These are phyloP conservation scores for Pseudotriccus pelzelni DNA, from an alignment of 2,797 vertebrate species.

Conservation along the genomic window DNA sequence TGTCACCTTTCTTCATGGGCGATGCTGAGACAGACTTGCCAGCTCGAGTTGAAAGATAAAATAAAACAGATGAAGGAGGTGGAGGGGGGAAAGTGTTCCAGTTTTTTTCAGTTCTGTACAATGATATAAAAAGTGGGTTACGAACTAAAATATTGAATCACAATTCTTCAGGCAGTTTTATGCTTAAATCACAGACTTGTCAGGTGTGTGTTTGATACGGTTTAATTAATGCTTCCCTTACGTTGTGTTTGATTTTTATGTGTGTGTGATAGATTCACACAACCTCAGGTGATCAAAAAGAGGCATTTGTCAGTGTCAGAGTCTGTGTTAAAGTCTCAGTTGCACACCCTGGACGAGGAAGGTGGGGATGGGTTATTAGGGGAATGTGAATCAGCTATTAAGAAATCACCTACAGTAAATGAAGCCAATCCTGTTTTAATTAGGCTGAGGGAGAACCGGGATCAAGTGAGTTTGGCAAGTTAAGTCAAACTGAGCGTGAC, in stretches of 20 bases:
- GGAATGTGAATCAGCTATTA: conserved; percentile 63
- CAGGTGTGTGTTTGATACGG: conserved; percentile 66
- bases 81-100: background rate
- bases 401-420: conserved; percentile 59
- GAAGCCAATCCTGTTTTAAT: conserved; percentile 56
- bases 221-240: conserved; percentile 75
- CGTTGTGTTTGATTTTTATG: conserved; percentile 57
- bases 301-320: conserved; percentile 65
- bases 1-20: conserved; percentile 35
- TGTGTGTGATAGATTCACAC: conserved; percentile 40
- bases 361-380: conserved; percentile 50
- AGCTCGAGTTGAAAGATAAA: conserved; percentile 37
- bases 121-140: conserved; percentile 64
- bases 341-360: conserved; percentile 24
- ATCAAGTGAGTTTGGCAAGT: conserved; percentile 20
- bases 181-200: conserved; percentile 75
- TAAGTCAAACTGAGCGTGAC: conserved; percentile 17
- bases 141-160: conserved; percentile 75
- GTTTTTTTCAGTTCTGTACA: conserved; percentile 43
- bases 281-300: conserved; percentile 62
- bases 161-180: conserved; percentile 74
- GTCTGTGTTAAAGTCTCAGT: background rate
- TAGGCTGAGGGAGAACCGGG: background rate
- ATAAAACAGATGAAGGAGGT: conserved; percentile 47
- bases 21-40: conserved; percentile 23